These are phyloP conservation scores for Greenwoodochromis staneri DNA, from an alignment of 2,113 vertebrate species.

Conservation along the genomic window DNA sequence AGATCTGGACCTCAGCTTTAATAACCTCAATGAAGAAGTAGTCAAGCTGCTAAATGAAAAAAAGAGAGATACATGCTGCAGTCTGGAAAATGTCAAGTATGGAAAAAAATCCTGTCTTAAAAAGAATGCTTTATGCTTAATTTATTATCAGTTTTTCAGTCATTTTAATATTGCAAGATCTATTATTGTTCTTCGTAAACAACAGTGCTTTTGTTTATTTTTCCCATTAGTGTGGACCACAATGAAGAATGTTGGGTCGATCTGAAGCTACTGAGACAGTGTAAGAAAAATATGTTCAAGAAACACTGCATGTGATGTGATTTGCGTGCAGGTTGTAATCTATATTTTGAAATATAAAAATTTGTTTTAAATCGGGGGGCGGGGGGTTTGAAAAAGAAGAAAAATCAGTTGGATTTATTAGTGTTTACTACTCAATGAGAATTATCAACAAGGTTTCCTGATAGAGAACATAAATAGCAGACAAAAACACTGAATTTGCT, in stretches of 20 bases:
- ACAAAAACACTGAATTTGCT: not conserved
- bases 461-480: not conserved
- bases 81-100: slow-evolving; percentile 18
- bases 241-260: slow-evolving; percentile 26
- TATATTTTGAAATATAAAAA: not conserved
- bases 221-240: not conserved
- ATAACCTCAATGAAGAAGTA: slow-evolving; percentile 13
- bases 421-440: not conserved
- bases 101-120: not conserved
- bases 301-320: not conserved
- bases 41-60: not conserved
- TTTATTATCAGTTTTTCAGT: not conserved
- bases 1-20: slow-evolving; percentile 28
- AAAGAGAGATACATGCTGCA: not conserved
- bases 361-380: not conserved
- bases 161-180: not conserved
- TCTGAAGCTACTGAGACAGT: slow-evolving; percentile 9
- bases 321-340: not conserved
- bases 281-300: not conserved
- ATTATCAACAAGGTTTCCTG: not conserved
- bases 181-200: not conserved
- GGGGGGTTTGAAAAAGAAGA: not conserved
- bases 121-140: not conserved
- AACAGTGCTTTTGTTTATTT: not conserved
- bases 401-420: not conserved